Conservation (phyloP, 2,113 vertebrate genomes). For the Psittacula cyanocephala region DNA sequence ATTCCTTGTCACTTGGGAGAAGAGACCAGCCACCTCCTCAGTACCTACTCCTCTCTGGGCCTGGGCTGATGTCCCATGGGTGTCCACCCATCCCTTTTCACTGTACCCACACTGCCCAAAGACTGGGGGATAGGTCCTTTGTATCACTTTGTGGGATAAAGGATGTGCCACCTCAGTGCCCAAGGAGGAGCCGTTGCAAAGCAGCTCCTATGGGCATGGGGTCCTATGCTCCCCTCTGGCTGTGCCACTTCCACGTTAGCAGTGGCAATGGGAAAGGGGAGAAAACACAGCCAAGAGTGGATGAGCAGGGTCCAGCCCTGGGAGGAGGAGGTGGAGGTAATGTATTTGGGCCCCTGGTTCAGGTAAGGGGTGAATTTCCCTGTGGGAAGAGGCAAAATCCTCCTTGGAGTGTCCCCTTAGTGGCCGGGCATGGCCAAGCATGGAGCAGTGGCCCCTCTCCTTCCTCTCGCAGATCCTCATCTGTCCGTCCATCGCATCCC, state of each 20-base stretch:
- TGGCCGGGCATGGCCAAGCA: accelerated
- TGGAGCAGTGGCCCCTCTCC: not conserved
- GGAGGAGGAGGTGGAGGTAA: not conserved
- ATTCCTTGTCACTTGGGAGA: not conserved
- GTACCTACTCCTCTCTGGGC: not conserved
- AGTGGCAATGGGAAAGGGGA: not conserved
- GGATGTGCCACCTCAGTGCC: too few relatives aligned
- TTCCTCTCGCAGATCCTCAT: slow-evolving; percentile 23
- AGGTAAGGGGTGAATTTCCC: not conserved
- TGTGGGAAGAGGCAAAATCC: not conserved
- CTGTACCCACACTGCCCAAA: not conserved
- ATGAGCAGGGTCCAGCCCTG: not conserved
- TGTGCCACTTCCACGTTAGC: not conserved
- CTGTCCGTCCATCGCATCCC: not conserved
- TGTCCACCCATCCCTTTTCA: not conserved
- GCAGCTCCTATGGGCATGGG: accelerated
- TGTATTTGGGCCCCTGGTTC: not conserved
- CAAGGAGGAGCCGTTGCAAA: not conserved
- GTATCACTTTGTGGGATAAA: not conserved
- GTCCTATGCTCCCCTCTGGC: not conserved
- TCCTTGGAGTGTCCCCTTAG: accelerated
- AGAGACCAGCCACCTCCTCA: not conserved
- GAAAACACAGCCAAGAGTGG: not conserved
- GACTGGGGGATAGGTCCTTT: accelerated
- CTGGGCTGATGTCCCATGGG: not conserved